These are phyloP conservation scores for Drosophila sturtevanti DNA, from an alignment of 1,140 invertebrate species.

Conservation along the genomic window DNA sequence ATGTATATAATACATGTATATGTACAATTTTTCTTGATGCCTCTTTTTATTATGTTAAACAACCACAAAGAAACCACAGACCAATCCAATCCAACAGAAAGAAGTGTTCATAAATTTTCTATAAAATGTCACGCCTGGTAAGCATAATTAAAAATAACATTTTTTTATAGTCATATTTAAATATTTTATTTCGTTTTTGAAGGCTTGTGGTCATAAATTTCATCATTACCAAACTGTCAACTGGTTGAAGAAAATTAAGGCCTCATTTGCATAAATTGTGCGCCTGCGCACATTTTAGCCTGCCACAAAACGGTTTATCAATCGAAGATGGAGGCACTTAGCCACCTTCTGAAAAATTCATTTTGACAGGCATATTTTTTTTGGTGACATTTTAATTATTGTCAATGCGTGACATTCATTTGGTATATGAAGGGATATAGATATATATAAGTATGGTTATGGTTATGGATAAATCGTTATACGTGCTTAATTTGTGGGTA, in stretches of 20 bases:
- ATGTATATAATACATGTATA: slow-evolving; percentile 19
- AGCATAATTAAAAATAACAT: slow-evolving; percentile 72
- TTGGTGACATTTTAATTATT: slow-evolving; percentile 56
- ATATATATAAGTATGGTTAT: background rate
- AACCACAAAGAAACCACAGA: slow-evolving; percentile 38
- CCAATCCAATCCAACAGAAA: background rate
- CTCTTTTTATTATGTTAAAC: slow-evolving; percentile 67
- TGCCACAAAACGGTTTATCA: slow-evolving; percentile 5
- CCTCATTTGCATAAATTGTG: slow-evolving; percentile 63
- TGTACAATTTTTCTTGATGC: slow-evolving; percentile 36
- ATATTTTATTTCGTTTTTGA: slow-evolving; percentile 43
- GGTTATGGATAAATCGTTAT: slow-evolving; percentile 9
- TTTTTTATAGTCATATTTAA: slow-evolving; percentile 41
- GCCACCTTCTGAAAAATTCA: slow-evolving; percentile 32
- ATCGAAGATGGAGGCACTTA: background rate
- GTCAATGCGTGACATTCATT: slow-evolving; percentile 36
- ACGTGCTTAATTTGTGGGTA: slow-evolving; percentile 55
- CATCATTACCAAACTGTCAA: slow-evolving; percentile 48
- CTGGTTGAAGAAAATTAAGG: slow-evolving; percentile 56
- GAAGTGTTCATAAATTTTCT: slow-evolving; percentile 70
- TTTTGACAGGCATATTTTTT: slow-evolving; percentile 49
- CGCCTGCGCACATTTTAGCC: background rate
- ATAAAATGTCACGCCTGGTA: slow-evolving; percentile 59
- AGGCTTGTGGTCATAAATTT: slow-evolving; percentile 61
- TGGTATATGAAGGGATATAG: background rate